Base-by-base conservation (phyloP, 2,797 vertebrate genomes). In the Meriones psammophilus region DNA sequence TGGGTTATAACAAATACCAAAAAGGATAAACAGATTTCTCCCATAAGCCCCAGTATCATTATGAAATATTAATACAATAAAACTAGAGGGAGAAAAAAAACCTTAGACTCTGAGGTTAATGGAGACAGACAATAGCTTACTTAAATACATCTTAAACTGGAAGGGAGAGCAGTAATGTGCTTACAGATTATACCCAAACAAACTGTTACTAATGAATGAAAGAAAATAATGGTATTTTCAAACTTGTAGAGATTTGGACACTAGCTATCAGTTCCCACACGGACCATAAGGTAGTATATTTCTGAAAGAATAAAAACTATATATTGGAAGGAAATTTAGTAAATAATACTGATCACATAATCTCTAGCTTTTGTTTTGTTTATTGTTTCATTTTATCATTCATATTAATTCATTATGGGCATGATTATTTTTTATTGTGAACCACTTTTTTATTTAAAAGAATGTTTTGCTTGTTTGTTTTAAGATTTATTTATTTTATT, bases 271-370 rank as follows among this genome's bases (percentile, higher is more conserved):
- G n/a, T 81, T 36, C 18, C 62, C 15, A 39, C 50, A 92, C 91
- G 20, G 62, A 42, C 30, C 73, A 15, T 39, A 39, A 77, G 5
- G 4, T 3, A 81, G 42, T 54, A 2, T 39, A 6, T n/a, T 73
- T 92, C 56, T 83, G n/a, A 93, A 91, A 94, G 62, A 74, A 50
- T 94, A 22, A 79, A 88, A 95, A 92, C 4, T 30, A 93, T 62
- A 68, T 33, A 62, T 28, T 77, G 58, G 13, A 62, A 94, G 84
- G 30, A 80, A 95, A 94, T 79, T 69, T 42, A 79, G 69, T 6
- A 42, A 94, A 73, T 39, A 92, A 79, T 24, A 71, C 5, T n/a
- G 4, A 80, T 56, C 33, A 84, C 30, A n/a, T 91, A 39, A 73
- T 74, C 26, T 94, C 17, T 58, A 58, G 17, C 56, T 10, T 42